phyloP scores from a whole-genome alignment of 2,888 invertebrate genomes.

The Leucoma salicis region DNA sequence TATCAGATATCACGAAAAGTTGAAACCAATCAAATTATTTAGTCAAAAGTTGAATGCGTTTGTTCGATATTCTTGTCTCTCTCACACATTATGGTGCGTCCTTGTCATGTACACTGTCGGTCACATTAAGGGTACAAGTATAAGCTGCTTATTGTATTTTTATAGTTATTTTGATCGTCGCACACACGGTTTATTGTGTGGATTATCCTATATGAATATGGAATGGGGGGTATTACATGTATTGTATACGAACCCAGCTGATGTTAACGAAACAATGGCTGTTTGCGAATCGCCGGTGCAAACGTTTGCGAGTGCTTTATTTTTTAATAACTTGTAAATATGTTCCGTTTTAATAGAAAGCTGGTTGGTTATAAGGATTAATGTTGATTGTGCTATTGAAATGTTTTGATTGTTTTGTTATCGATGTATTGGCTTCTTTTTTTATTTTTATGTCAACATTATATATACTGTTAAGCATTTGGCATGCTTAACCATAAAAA shows the following conservation, averaged over 20 bases:
- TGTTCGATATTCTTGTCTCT: conserved; percentile 17
- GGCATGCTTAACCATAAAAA: too few relatives aligned
- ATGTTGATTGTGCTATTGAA: conserved; percentile 10
- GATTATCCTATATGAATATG: conserved; percentile 73
- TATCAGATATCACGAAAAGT: conserved; percentile 38
- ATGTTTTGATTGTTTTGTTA: background rate
- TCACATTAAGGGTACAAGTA: conserved; percentile 71
- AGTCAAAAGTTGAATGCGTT: conserved; percentile 48
- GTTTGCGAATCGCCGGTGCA: conserved; percentile 66
- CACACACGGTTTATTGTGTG: conserved; percentile 64
- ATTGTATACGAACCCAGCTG: conserved; percentile 73
- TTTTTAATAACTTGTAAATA: conserved; percentile 65
- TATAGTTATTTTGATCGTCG: conserved; percentile 80
- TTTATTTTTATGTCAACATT: too few relatives aligned
- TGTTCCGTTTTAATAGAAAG: conserved; percentile 33
- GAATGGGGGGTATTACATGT: conserved; percentile 63
- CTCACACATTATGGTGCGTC: conserved; percentile 28
- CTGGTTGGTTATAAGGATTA: background rate
- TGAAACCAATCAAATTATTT: conserved; percentile 54
- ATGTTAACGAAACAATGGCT: conserved; percentile 61
- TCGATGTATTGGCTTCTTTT: too few relatives aligned
- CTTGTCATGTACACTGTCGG: conserved; percentile 48
- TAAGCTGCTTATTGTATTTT: conserved; percentile 81
- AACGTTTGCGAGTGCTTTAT: conserved; percentile 37
- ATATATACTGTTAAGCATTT: too few relatives aligned